Evolutionary conservation across 23 tunicate species (phyloP), one percentile per base, ranked within the genome.

Genomic region (Styela plicata): DNA sequence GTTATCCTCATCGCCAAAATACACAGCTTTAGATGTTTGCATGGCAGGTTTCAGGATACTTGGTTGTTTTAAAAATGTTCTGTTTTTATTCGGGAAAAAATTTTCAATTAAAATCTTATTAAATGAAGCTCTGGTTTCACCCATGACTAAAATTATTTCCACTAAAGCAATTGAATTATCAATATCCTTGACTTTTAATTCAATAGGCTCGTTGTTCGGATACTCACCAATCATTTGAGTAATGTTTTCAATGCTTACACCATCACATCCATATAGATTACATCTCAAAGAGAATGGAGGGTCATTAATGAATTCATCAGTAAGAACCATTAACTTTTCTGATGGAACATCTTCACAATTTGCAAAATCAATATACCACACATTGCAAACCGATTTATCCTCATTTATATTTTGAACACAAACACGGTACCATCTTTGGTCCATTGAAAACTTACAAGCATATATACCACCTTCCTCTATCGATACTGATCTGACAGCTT

Each of bases 311-410:
- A 30, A 71, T 30, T 32, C 35, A 21, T 31, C 13, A 3, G 35
- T 3, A 34, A 71, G 77, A 3, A 71, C 17, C 35, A 33, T 27
- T 36, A 71, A 71, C 10, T 30, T 34, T 30, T 5, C 26, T 21
- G 17, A 18, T 71, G 26, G 34, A 33, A 30, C 77, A 34, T 71
- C 17, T 34, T 71, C 77, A 30, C 36, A 71, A 30, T 71, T 71
- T 2, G 36, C 77, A 30, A 26, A 71, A 17, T 71, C 77, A 71
- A 71, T 34, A 29, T 71, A 71, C 77, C 77, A 71, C 26, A 71
- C 77, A 31, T 22, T 26, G 34, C 77, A 71, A 5, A 17, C 29
- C 17, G 36, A 27, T 22, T n/a, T 34, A 19, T 71, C 77, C 3
- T 71, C 77, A 30, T 33, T 28, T 13, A 71, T 32, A 32, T 71